These are phyloP conservation scores for Atherinomorus stipes DNA, from an alignment of 2,113 vertebrate genomes.

Conservation along the genomic window DNA sequence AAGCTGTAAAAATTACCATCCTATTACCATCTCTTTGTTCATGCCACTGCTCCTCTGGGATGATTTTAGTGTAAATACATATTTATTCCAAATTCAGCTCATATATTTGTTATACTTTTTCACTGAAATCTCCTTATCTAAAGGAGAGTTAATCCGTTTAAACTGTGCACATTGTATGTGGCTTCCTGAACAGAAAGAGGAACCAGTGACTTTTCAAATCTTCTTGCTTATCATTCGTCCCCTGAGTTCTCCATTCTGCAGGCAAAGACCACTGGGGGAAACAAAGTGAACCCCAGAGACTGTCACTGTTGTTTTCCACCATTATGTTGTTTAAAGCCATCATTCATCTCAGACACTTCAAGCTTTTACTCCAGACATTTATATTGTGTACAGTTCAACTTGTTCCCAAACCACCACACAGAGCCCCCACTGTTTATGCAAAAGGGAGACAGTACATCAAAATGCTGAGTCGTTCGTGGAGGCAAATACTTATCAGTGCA, in stretches of 20 bases:
- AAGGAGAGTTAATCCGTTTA: too few relatives aligned
- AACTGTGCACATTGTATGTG: not conserved
- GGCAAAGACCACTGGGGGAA: not conserved
- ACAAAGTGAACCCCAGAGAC: conserved; percentile 2
- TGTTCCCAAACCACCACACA: not conserved
- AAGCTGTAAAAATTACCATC: too few relatives aligned
- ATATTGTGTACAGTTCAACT: not conserved
- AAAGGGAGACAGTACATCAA: not conserved
- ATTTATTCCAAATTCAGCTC: too few relatives aligned
- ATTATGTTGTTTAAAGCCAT: conserved; percentile 1
- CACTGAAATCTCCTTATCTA: too few relatives aligned
- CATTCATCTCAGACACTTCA: not conserved
- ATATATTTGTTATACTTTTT: too few relatives aligned
- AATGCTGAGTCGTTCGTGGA: not conserved
- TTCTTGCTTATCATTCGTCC: not conserved
- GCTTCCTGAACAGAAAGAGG: not conserved
- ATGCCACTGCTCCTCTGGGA: too few relatives aligned
- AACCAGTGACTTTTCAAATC: not conserved
- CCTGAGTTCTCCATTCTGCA: conserved; percentile 8
- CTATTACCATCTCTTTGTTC: too few relatives aligned
- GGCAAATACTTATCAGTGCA: conserved; percentile 17
- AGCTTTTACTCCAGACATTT: not conserved
- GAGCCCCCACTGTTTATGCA: not conserved
- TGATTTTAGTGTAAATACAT: too few relatives aligned
- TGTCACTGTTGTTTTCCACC: not conserved